Base-by-base conservation (phyloP, 1,140 invertebrate species). In the Zaprionus kolodkinae region DNA sequence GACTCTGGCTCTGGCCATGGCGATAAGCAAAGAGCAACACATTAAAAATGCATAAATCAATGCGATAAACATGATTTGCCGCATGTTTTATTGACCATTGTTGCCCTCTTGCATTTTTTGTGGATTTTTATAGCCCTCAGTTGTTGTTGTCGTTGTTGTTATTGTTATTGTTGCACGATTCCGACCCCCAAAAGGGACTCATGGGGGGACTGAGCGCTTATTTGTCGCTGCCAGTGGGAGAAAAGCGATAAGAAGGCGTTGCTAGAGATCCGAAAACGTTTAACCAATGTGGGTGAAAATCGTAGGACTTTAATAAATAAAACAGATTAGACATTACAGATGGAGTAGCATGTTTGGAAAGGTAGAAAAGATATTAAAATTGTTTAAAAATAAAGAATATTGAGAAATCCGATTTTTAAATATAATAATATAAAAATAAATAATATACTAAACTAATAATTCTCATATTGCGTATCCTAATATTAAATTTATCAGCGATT, bases 1-100 rank as follows among this genome's bases (percentile, higher is more conserved):
- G 21, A 21, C 21, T 21, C 21, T 1, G 21, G 21, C 21, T 21
- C 21, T 21, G 21, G 2, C 21, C 2, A 1, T 1, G 21, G 56
- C 81, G 91, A 92, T 92, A 92, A 92, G 88, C 85, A 90, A 90
- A 90, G 77, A 76, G 85, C 88, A 90, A 92, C 91, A 89, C 91
- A 92, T 92, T 92, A 92, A 92, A 92, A 92, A 92, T 92, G 82
- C 91, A 92, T 92, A 92, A 92, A 92, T 92, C 91, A 92, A 92
- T 87, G 91, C 91, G 91, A 92, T 92, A 92, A 92, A 91, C 91
- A 92, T 92, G 91, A 92, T 92, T 92, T 91, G 88, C 87, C 80
- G 81, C 91, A 85, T 91, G 90, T 91, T 91, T 91, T 91, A 91
- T 91, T 91, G 90, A 90, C 90, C 89, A 91, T 91, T 91, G 90